A percentile compares a stretch with the other conserved stretches of the same genome.
phyloP scores from a whole-genome alignment of 1,140 invertebrate genomes.

The Drosophila nebulosa region DNA sequence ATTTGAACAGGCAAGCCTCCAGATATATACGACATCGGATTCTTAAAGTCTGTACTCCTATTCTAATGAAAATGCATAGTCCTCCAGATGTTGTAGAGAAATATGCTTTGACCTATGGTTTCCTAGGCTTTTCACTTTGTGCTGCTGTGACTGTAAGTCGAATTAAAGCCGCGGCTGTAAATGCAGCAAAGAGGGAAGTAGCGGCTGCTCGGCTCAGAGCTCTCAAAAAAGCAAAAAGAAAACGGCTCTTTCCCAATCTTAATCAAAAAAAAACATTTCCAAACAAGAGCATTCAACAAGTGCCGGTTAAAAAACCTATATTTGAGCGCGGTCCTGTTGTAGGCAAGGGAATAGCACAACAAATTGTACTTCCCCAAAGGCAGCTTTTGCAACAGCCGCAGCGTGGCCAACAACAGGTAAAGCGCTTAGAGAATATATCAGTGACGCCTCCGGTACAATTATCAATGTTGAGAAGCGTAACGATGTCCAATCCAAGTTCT shows the following conservation, averaged over 20 bases:
- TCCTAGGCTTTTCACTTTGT: conserved; percentile 19
- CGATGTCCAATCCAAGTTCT: too few relatives aligned
- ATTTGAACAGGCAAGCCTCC: not conserved
- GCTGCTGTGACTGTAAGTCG: conserved; percentile 12
- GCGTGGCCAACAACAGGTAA: not conserved
- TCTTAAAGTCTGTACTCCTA: conserved; percentile 36
- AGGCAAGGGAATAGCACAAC: not conserved
- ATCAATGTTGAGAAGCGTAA: too few relatives aligned
- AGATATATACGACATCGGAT: conserved; percentile 42
- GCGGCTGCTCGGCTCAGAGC: not conserved
- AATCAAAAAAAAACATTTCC: not conserved
- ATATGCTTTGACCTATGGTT: conserved; percentile 14
- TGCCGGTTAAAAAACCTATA: not conserved
- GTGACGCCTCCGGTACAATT: too few relatives aligned
- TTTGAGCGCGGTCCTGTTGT: not conserved
- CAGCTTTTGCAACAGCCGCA: not conserved
- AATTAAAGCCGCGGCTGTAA: not conserved
- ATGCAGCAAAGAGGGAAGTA: not conserved
- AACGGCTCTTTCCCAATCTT: not conserved
- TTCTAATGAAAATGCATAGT: conserved; percentile 9
- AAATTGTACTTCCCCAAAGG: too few relatives aligned
- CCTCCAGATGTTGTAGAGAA: conserved; percentile 3
- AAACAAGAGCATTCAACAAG: not conserved
- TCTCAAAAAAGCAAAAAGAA: not conserved
- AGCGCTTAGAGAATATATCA: not conserved